These are phyloP conservation scores for Drosophila colorata DNA, from an alignment of 2,888 invertebrate species.

Conservation along the genomic window DNA sequence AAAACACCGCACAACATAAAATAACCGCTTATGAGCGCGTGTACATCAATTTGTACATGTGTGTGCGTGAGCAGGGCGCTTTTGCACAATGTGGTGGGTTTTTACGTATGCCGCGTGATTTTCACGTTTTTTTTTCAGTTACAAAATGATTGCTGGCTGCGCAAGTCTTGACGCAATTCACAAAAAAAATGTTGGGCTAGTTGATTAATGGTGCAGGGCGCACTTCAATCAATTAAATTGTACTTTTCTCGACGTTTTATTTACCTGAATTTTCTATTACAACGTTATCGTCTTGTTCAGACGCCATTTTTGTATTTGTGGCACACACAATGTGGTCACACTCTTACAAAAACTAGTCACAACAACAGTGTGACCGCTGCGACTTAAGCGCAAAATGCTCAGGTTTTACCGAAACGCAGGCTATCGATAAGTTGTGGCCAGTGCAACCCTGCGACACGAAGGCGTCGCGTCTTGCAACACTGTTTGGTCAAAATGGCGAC, in stretches of 20 bases:
- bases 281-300: conserved; percentile 84
- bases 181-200: not conserved
- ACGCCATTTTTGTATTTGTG: conserved; percentile 84
- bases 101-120: conserved; percentile 64
- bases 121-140: conserved; percentile 38
- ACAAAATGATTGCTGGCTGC: not conserved
- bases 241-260: conserved; percentile 18
- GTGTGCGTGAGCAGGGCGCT: conserved; percentile 13
- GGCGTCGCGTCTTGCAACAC: conserved; percentile 63
- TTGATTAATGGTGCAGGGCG: conserved; percentile 6
- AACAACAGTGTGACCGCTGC: conserved; percentile 34
- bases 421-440: conserved; percentile 21
- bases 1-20: conserved; percentile 16
- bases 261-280: conserved; percentile 83
- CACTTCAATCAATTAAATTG: not conserved
- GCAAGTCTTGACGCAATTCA: not conserved
- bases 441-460: conserved; percentile 38
- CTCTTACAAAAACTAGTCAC: conserved; percentile 40
- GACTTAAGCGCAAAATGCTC: conserved; percentile 8
- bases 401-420: conserved; percentile 14
- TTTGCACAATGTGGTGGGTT: conserved; percentile 38
- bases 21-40: conserved; percentile 15
- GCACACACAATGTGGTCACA: conserved; percentile 44
- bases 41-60: conserved; percentile 3
- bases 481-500: conserved; percentile 77